A percentile compares a stretch with the other conserved stretches of the same genome.
Evolutionary conservation across 1,140 invertebrate genomes (phyloP).

Genomic region (Armadillidium nasatum): DNA sequence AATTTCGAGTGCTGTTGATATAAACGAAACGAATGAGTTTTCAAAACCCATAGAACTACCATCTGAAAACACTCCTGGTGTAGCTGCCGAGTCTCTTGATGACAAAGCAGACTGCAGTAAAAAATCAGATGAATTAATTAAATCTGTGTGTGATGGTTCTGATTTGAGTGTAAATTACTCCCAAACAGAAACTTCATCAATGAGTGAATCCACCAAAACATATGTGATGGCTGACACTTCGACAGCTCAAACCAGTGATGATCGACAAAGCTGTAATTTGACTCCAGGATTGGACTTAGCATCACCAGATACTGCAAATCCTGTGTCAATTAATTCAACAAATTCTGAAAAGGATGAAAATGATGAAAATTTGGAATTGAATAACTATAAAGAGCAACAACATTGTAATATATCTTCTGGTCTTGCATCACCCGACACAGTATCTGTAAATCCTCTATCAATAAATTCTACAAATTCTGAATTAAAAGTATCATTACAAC

Average conservation of each 20-base stretch:
- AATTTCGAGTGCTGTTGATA: not conserved
- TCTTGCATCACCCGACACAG: not conserved
- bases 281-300: not conserved
- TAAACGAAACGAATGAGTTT: not conserved
- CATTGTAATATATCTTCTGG: not conserved
- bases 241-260: not conserved
- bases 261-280: not conserved
- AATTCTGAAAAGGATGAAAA: not conserved
- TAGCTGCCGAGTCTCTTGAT: no score
- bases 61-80: no score
- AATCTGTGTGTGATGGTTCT: not conserved
- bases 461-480: not conserved
- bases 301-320: constrained; percentile 2
- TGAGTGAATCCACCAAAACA: not conserved
- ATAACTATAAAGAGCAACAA: not conserved
- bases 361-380: not conserved
- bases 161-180: not conserved
- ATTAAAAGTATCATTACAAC: not conserved
- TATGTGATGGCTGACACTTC: not conserved
- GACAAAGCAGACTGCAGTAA: no score
- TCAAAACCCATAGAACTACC: no score
- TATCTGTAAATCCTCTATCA: not conserved
- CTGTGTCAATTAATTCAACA: not conserved
- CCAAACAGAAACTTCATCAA: not conserved
- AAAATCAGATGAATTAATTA: not conserved